These are phyloP conservation scores for Leptestheria dahalacensis DNA, from an alignment of 1,140 invertebrate species.

Conservation along the genomic window DNA sequence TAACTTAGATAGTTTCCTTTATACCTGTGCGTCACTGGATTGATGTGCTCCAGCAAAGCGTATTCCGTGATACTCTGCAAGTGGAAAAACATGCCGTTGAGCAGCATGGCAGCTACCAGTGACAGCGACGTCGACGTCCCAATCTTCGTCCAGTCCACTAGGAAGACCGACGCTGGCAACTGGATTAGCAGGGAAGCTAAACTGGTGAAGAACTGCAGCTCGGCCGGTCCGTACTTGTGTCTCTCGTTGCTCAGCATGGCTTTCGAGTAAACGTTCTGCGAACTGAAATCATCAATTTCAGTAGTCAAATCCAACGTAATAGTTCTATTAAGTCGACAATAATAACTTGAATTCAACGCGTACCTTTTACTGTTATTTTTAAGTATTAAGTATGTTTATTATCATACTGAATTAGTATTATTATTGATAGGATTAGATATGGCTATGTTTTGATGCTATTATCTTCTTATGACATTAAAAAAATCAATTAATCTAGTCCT, in stretches of 20 bases:
- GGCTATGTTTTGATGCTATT: too few relatives aligned
- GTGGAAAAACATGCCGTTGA: conserved; percentile 72
- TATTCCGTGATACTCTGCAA: conserved; percentile 76
- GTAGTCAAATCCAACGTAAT: background rate
- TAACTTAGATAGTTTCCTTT: background rate
- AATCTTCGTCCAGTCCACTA: conserved; percentile 44
- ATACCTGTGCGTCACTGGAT: conserved; percentile 73
- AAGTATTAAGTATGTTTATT: too few relatives aligned
- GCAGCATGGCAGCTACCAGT: conserved; percentile 43
- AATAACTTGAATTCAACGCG: too few relatives aligned
- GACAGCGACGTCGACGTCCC: conserved; percentile 30
- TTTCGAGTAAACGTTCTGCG: conserved; percentile 14
- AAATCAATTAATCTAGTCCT: too few relatives aligned
- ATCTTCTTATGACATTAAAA: background rate
- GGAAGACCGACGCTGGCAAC: conserved; percentile 52
- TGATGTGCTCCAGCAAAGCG: conserved; percentile 71
- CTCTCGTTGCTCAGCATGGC: conserved; percentile 12
- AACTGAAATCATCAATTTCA: conserved; percentile 5
- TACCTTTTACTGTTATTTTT: too few relatives aligned
- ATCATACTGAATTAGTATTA: too few relatives aligned
- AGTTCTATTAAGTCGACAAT: too few relatives aligned
- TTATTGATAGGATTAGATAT: too few relatives aligned
- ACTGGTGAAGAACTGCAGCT: conserved; percentile 72
- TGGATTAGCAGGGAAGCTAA: conserved; percentile 61
- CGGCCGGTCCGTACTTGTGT: conserved; percentile 46